Evolutionary conservation across 2,797 vertebrate species (phyloP), one percentile per base, ranked within the genome.

Genomic region (Platalea minor): DNA sequence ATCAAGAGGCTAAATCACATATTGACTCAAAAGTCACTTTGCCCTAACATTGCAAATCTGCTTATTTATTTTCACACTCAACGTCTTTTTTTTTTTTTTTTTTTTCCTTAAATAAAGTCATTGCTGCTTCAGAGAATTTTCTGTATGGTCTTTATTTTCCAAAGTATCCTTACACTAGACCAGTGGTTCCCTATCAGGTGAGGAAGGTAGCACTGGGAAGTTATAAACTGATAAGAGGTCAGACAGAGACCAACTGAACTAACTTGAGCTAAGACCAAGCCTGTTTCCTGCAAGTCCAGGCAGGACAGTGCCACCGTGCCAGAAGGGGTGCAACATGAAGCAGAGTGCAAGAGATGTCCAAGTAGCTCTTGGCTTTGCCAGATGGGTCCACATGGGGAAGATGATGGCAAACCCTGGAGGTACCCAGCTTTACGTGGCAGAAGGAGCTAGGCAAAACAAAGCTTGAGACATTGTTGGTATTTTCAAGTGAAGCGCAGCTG

Each of bases 261-360:
- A 33, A 23, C 7, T 1, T 10, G 4, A 17, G 31, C 12, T 20
- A 51, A 68, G 39, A 23, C n/a, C 19, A 48, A 48, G 26, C 10
- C 14, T 43, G 19, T 19, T 25, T 35, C n/a, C 39, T n/a, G 7
- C 29, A 59, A 83, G 39, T 37, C 23, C 39, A 53, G 10, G 31
- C 6, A 57, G 54, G 31, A 82, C 37, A 46, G 10, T 19, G 46
- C 13, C 53, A 43, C 17, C 1, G 1, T 11, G 9, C 33, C 48
- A 61, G 17, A 61, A 60, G 0, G 1, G 18, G 13, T 10, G 17
- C 4, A 11, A 19, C 11, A 45, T 1, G 8, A 9, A 72, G 24
- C 35, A 65, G 53, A n/a, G 29, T 3, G 6, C 2, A 35, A 26
- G 60, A 15, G 39, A 5, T 54, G 39, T 31, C 31, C 20, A 61